These are phyloP conservation scores for Andrena bicolor DNA, from an alignment of 2,888 invertebrate genomes.

Conservation along the genomic window DNA sequence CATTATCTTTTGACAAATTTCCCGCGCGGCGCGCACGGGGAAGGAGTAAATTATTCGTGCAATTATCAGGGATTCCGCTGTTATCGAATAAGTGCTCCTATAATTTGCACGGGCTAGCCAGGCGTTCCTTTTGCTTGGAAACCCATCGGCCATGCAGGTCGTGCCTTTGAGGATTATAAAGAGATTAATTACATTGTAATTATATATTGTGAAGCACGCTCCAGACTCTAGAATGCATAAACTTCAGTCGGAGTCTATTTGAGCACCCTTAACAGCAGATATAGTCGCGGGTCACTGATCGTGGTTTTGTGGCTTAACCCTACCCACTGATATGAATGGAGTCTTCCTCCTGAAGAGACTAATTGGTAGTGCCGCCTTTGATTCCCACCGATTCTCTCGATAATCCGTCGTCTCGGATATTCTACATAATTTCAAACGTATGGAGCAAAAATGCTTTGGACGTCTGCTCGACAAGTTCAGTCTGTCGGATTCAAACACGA, in stretches of 20 bases:
- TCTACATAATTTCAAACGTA: slow-evolving; percentile 14
- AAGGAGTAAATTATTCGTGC: background rate
- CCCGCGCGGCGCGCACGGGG: background rate
- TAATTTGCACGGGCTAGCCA: background rate
- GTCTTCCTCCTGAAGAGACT: slow-evolving; percentile 21
- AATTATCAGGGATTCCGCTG: background rate
- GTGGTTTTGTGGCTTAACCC: slow-evolving; percentile 47
- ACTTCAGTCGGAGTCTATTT: slow-evolving; percentile 35
- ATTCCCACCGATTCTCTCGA: slow-evolving; percentile 23
- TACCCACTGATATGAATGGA: slow-evolving; percentile 42
- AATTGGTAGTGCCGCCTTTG: slow-evolving; percentile 40
- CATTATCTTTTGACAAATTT: background rate
- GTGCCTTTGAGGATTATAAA: slow-evolving; percentile 12
- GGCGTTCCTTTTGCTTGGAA: slow-evolving; percentile 21
- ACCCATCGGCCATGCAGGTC: background rate
- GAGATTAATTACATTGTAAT: slow-evolving; percentile 38
- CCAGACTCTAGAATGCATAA: slow-evolving; percentile 34
- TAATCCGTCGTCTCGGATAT: slow-evolving; percentile 3
- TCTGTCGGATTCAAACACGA: background rate
- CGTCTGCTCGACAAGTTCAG: background rate
- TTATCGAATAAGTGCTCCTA: background rate
- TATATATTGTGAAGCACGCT: slow-evolving; percentile 24
- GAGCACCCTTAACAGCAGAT: slow-evolving; percentile 39
- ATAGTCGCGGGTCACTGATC: slow-evolving; percentile 41
- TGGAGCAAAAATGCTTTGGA: background rate